These are phyloP conservation scores for Carassius auratus DNA, from an alignment of 2,113 vertebrate species.

Conservation along the genomic window DNA sequence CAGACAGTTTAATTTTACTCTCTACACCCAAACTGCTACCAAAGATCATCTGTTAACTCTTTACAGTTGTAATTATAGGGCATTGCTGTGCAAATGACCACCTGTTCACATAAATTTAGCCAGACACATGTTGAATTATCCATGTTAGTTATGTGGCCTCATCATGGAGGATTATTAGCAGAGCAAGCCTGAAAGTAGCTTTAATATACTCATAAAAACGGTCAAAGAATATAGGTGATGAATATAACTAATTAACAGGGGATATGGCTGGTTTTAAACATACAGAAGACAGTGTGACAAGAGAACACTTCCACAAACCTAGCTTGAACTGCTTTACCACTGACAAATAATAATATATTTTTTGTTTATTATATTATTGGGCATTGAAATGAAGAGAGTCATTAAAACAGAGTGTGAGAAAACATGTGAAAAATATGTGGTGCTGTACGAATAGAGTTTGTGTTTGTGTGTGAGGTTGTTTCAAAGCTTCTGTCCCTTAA, in stretches of 20 bases:
- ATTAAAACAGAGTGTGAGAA: neutral
- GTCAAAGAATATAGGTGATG: neutral
- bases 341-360: neutral
- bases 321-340: neutral
- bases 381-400: neutral
- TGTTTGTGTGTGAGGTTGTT: no score
- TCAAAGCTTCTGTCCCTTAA: neutral
- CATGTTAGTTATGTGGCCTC: neutral
- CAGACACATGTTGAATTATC: neutral
- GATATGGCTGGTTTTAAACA: neutral
- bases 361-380: neutral
- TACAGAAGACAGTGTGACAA: neutral
- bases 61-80: neutral
- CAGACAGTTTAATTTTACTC: neutral
- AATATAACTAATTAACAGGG: neutral
- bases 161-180: neutral
- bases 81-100: neutral
- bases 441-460: neutral
- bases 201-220: neutral
- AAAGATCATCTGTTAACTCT: neutral
- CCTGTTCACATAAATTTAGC: neutral
- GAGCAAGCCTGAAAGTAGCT: neutral
- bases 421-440: neutral
- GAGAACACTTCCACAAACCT: neutral
- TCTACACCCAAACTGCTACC: neutral